Evolutionary conservation across 2,888 invertebrate species (phyloP).

Genomic region (Lobophora halterata): DNA sequence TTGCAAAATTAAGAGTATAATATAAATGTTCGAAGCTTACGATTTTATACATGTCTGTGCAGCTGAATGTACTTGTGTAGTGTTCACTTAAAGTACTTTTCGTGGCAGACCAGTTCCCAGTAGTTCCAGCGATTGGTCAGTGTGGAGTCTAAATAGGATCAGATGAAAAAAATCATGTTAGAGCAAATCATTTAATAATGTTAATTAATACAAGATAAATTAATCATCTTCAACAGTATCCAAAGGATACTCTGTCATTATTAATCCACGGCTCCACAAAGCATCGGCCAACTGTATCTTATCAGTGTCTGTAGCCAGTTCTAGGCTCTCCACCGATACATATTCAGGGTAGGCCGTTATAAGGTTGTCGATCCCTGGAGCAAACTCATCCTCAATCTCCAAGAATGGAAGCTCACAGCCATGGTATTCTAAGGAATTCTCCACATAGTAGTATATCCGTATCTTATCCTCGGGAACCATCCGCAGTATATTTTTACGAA

Average conservation of each 20-base stretch:
- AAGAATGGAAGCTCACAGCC: conserved; percentile 86
- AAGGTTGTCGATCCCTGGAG: conserved; percentile 86
- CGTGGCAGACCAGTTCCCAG: too few species aligned
- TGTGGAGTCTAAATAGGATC: too few species aligned
- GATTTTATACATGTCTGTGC: too few species aligned
- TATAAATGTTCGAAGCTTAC: too few species aligned
- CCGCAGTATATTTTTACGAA: conserved; percentile 78
- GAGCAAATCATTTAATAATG: too few species aligned
- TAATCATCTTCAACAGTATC: conserved; percentile 68
- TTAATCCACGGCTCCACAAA: conserved; percentile 90
- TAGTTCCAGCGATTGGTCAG: too few species aligned
- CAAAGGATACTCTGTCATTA: conserved; percentile 86
- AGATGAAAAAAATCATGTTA: too few species aligned
- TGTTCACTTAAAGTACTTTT: too few species aligned
- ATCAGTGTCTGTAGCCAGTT: conserved; percentile 81
- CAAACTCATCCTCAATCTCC: conserved; percentile 85
- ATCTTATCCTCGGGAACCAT: conserved; percentile 83
- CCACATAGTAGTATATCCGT: conserved; percentile 89
- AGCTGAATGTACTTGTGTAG: too few species aligned
- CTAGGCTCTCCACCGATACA: conserved; percentile 86
- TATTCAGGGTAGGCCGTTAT: conserved; percentile 89
- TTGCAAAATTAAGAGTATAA: too few species aligned
- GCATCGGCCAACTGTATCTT: conserved; percentile 85
- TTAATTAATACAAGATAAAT: conserved; percentile 24
- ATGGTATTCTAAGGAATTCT: conserved; percentile 93